Percentiles rank a stretch among this genome's conserved stretches.
Conservation (phyloP, 2,113 vertebrate genomes). For the Campylomormyrus numenius region DNA sequence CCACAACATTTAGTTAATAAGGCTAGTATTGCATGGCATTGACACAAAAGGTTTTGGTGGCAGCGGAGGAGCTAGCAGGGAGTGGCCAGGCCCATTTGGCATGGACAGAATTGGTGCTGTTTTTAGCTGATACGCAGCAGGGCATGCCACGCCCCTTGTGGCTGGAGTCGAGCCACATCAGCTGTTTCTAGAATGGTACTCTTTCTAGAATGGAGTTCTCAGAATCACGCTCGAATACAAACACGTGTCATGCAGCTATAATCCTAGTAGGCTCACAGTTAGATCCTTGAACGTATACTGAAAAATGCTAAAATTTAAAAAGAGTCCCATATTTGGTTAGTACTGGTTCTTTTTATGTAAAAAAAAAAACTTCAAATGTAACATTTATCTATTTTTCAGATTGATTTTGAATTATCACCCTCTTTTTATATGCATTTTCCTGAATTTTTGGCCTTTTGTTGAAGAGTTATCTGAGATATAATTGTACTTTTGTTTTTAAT, state of each 20-base stretch:
- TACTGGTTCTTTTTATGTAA: neutral
- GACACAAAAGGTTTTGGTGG: neutral
- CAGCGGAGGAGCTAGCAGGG: conserved; percentile 18
- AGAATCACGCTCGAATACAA: neutral
- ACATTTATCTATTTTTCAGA: neutral
- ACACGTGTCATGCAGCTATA: neutral
- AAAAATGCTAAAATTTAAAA: neutral
- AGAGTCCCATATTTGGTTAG: neutral
- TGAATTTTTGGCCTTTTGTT: neutral
- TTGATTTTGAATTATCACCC: neutral
- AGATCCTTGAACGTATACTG: neutral
- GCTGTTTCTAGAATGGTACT: conserved; percentile 14
- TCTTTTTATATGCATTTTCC: neutral
- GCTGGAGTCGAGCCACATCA: conserved; percentile 4
- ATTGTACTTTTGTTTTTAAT: neutral
- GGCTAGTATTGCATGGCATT: neutral
- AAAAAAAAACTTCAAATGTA: neutral
- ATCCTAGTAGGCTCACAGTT: neutral
- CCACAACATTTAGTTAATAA: neutral
- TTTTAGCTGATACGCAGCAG: conserved; percentile 11
- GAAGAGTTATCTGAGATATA: neutral
- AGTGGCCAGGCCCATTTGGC: conserved; percentile 9
- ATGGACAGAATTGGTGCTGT: neutral
- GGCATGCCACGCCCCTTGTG: neutral
- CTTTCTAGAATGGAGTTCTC: neutral